Conservation (phyloP, 2,113 vertebrate genomes). For the Petrocephalus microphthalmus region DNA sequence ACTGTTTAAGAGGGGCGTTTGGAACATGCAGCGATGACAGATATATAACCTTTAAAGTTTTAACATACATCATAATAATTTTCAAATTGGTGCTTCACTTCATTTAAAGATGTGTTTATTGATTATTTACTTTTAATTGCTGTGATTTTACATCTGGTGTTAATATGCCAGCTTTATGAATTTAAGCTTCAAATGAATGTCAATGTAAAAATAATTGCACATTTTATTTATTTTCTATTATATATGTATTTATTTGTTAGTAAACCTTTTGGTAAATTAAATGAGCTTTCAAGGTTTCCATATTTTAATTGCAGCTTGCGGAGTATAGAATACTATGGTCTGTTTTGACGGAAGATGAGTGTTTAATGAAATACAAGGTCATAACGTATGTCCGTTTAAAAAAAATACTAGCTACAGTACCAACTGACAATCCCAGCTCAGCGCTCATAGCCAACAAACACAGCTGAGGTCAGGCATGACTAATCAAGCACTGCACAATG, state of each 20-base stretch:
- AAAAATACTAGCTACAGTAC: neutral
- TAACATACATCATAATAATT: neutral
- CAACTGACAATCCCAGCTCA: conserved; percentile 5
- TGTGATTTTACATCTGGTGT: neutral
- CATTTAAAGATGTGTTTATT: neutral
- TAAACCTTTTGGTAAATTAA: conserved; percentile 2
- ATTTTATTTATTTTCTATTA: conserved; percentile 5
- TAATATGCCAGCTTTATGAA: neutral
- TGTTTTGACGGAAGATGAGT: neutral
- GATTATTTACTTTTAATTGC: neutral
- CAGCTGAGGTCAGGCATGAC: neutral
- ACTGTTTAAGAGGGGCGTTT: neutral
- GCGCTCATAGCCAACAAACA: neutral
- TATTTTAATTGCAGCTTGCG: conserved; percentile 14
- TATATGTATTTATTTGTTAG: neutral
- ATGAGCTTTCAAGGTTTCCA: conserved; percentile 11
- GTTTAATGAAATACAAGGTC: conserved; percentile 16
- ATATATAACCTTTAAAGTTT: neutral
- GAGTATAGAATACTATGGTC: neutral
- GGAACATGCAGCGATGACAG: neutral
- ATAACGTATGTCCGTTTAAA: neutral
- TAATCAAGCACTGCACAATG: neutral
- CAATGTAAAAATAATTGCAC: neutral
- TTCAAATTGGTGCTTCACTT: neutral
- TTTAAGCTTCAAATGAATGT: conserved; percentile 7